Evolutionary conservation across 2,888 invertebrate species (phyloP), one percentile per base, ranked within the genome.

Genomic region (Cantharis rufa): DNA sequence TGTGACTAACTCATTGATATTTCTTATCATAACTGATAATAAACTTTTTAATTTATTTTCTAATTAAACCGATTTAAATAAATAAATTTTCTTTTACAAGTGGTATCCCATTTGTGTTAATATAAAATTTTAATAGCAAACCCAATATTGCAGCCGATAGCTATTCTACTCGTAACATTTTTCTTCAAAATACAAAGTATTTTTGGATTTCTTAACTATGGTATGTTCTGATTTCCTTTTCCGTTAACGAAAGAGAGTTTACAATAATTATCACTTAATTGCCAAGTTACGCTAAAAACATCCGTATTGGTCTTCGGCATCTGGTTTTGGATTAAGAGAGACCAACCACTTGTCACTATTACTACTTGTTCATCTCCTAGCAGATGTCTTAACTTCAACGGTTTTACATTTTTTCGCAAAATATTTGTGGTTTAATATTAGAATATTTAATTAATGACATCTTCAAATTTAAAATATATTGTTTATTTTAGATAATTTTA

Each of bases 331-430:
- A 75, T 63, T 69, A 70, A 28, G 70, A 77, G 68, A 71, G 72
- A 77, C 71, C 71, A 75, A 74, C 74, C 77, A 77, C 77, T 77
- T 74, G 74, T 74, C 74, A 68, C 74, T 71, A 75, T 74, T 75
- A 71, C 77, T 75, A 71, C 77, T 74, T 69, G 48, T 48, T 48
- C n/a, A n/a, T 71, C 74, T 74, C 77, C 72, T 71, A 77, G 74
- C 77, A 77, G 71, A 74, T 77, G 77, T 74, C n/a, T n/a, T 69
- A 77, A 74, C 77, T 77, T 80, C 82, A 83, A 83, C 83, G 82
- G 83, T 83, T 82, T 80, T 76, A 80, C 81, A 83, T 84, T 82
- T 83, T 84, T 84, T 81, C 81, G 81, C 79, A 78, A 80, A 82
- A 82, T 83, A 83, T 84, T 82, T 84, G 84, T 80, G 80, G 76